Evolutionary conservation across 1,140 invertebrate species (phyloP).

Genomic region (Cydia fagiglandana): DNA sequence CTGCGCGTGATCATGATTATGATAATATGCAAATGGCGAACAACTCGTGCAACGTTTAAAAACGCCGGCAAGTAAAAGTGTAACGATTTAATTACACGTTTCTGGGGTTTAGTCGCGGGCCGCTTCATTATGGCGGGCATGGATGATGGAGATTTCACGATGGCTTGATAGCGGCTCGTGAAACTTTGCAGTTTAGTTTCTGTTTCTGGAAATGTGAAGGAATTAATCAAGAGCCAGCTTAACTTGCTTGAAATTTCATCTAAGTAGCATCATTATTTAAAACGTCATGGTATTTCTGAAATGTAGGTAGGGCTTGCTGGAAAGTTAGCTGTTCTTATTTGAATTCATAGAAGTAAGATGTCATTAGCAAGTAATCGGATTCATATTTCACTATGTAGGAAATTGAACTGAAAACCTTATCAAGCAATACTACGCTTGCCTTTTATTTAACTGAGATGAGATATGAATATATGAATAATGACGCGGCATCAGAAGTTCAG

Average conservation of each 20-base stretch:
- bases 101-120: constrained; percentile 32
- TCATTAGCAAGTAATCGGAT: no score
- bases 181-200: constrained; percentile 3
- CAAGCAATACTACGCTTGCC: not conserved
- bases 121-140: not conserved
- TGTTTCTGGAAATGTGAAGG: not conserved
- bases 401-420: no score
- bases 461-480: not conserved
- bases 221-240: not conserved
- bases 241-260: no score
- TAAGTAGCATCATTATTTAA: no score
- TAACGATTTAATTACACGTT: constrained; percentile 54
- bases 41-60: constrained; percentile 42
- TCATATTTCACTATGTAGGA: no score
- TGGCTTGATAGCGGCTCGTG: constrained; percentile 2
- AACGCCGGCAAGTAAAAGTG: constrained; percentile 57
- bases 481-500: not conserved
- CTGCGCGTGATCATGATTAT: constrained; percentile 37
- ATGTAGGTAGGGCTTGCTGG: no score
- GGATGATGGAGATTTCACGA: constrained; percentile 12
- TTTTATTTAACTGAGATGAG: not conserved
- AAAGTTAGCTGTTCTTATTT: no score
- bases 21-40: constrained; percentile 56
- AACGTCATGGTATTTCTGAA: no score
- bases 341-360: no score